Conservation (phyloP, 2,888 invertebrate genomes). For the Tenthredo livida region DNA sequence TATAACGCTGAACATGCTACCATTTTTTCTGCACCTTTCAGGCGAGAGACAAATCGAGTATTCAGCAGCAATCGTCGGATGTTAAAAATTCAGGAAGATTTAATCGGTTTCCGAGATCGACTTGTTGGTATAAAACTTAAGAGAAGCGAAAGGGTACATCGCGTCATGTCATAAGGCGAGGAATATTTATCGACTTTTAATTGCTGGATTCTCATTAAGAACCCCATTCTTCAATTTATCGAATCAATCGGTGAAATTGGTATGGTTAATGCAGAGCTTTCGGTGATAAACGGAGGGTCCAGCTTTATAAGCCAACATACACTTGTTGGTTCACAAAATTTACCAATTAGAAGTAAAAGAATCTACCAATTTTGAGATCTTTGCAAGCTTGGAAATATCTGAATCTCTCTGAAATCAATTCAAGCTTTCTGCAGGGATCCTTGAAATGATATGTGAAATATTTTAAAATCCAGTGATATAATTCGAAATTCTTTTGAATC, state of each 20-base stretch:
- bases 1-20: background rate
- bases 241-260: background rate
- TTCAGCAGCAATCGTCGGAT: background rate
- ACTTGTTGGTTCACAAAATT: background rate
- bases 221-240: background rate
- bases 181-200: constrained; percentile 16
- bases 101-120: background rate
- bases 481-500: background rate
- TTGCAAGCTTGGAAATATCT: background rate
- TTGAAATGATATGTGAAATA: background rate
- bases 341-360: background rate
- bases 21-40: background rate
- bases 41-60: background rate
- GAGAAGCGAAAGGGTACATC: background rate
- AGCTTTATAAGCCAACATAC: background rate
- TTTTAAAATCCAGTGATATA: background rate
- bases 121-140: background rate
- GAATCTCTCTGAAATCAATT: background rate
- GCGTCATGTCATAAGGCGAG: background rate
- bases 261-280: background rate
- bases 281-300: background rate
- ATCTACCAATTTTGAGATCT: background rate
- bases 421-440: background rate
- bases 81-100: background rate
- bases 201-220: constrained; percentile 16